Conservation (phyloP, 2,113 vertebrate species). For the Pedetes capensis region DNA sequence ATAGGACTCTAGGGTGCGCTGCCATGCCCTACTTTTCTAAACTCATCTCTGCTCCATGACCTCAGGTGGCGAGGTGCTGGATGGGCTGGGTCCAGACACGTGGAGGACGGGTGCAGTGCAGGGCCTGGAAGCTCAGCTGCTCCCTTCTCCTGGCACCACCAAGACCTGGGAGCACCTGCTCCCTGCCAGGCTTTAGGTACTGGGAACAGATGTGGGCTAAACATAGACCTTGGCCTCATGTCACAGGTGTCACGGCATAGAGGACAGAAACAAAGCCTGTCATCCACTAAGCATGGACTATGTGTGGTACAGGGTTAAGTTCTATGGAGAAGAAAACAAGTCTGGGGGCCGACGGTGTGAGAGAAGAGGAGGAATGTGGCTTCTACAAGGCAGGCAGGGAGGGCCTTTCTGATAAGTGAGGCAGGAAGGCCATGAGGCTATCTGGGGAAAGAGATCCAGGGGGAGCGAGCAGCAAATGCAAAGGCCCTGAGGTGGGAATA, state of each 20-base stretch:
- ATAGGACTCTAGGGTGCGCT: too few species aligned
- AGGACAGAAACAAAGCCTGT: not conserved
- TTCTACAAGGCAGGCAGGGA: not conserved
- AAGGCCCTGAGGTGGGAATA: not conserved
- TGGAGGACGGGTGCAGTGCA: too few species aligned
- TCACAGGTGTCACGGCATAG: not conserved
- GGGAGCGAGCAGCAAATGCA: not conserved
- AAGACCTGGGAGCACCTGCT: not conserved
- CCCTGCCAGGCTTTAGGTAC: accelerated
- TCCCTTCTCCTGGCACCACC: not conserved
- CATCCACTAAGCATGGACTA: not conserved
- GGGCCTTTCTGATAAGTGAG: not conserved
- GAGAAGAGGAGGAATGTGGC: too few species aligned
- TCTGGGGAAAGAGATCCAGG: not conserved
- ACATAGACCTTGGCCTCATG: not conserved
- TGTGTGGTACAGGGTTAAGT: not conserved
- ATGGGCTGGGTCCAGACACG: not conserved
- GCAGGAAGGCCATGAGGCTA: not conserved
- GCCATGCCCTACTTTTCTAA: too few species aligned
- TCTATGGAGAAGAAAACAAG: not conserved
- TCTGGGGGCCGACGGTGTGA: accelerated
- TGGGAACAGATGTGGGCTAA: not conserved
- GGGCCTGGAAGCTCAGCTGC: not conserved
- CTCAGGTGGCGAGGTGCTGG: too few species aligned
- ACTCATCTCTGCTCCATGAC: not conserved